Conservation (phyloP, 2,888 invertebrate species). For the Syrphus vitripennis region DNA sequence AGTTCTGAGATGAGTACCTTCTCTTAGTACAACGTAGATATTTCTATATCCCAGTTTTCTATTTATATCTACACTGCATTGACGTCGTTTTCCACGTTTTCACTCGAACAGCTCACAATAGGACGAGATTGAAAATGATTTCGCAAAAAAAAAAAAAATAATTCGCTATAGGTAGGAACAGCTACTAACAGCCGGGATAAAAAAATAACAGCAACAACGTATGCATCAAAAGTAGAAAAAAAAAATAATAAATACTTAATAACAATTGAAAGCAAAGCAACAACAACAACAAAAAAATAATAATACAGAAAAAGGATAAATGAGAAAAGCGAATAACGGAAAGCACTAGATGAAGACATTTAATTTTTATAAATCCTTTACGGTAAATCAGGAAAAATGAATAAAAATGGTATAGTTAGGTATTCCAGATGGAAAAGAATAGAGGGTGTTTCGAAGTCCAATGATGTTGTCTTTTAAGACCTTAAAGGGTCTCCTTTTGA, state of each 20-base stretch:
- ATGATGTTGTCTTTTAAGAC: neutral
- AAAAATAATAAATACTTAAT: slow-evolving; percentile 2
- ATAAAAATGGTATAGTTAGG: neutral
- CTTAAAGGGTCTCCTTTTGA: too few relatives aligned
- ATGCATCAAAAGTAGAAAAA: neutral
- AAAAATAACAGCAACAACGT: too few relatives aligned
- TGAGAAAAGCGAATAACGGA: slow-evolving; percentile 20
- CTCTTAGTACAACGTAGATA: too few relatives aligned
- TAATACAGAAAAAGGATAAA: slow-evolving; percentile 1
- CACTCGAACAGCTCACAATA: slow-evolving; percentile 28
- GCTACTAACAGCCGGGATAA: neutral
- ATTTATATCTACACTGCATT: too few relatives aligned
- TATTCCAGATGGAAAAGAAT: neutral
- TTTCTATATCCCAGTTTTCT: neutral
- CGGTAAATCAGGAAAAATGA: slow-evolving; percentile 47
- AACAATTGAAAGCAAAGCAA: slow-evolving; percentile 11
- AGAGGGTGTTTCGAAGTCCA: neutral
- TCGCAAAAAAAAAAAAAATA: slow-evolving; percentile 38
- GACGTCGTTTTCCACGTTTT: slow-evolving; percentile 1
- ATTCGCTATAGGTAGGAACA: too few relatives aligned
- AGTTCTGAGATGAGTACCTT: neutral
- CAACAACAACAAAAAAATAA: too few relatives aligned
- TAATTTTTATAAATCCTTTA: slow-evolving; percentile 59
- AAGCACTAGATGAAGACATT: slow-evolving; percentile 54
- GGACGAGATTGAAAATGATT: slow-evolving; percentile 60